Percentiles rank a stretch among this genome's conserved stretches.
These are phyloP conservation scores for Emmelina monodactyla DNA, from an alignment of 2,888 invertebrate genomes.

Conservation along the genomic window DNA sequence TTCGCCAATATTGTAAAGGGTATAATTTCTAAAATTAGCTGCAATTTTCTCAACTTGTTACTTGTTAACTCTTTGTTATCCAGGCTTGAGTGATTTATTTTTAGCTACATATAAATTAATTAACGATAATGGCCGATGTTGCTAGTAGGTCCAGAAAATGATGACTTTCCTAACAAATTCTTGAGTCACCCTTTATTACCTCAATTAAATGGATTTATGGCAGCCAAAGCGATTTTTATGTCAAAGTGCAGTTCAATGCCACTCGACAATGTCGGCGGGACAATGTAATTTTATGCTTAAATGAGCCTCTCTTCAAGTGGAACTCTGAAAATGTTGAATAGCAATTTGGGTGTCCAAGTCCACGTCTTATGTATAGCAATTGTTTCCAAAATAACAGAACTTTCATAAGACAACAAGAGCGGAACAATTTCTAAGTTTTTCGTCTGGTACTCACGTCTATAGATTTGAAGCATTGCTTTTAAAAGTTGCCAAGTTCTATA, in stretches of 20 bases:
- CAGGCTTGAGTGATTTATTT: no score
- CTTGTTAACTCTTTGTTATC: no score
- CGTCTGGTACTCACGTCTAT: no score
- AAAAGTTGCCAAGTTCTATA: no score
- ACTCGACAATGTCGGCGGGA: slow-evolving; percentile 55
- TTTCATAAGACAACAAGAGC: no score
- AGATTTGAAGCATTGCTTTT: no score
- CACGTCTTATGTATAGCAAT: slow-evolving; percentile 35
- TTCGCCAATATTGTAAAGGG: no score
- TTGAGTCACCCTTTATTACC: slow-evolving; percentile 59
- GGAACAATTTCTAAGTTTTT: no score
- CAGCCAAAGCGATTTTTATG: slow-evolving; percentile 58
- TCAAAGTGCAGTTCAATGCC: slow-evolving; percentile 66
- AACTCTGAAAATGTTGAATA: slow-evolving; percentile 61
- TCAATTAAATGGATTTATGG: slow-evolving; percentile 62
- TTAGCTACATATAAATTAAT: no score
- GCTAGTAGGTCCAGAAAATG: slow-evolving; percentile 40
- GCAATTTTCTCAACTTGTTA: no score
- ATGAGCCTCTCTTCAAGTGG: slow-evolving; percentile 57
- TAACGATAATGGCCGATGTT: slow-evolving; percentile 41
- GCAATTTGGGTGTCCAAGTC: slow-evolving; percentile 37
- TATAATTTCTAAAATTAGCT: no score
- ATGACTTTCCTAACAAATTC: slow-evolving; percentile 49
- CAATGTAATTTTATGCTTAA: slow-evolving; percentile 66
- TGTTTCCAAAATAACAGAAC: no score